Evolutionary conservation across 2,888 invertebrate genomes (phyloP), one percentile per base, ranked within the genome.

Genomic region (Ligdia adustata): DNA sequence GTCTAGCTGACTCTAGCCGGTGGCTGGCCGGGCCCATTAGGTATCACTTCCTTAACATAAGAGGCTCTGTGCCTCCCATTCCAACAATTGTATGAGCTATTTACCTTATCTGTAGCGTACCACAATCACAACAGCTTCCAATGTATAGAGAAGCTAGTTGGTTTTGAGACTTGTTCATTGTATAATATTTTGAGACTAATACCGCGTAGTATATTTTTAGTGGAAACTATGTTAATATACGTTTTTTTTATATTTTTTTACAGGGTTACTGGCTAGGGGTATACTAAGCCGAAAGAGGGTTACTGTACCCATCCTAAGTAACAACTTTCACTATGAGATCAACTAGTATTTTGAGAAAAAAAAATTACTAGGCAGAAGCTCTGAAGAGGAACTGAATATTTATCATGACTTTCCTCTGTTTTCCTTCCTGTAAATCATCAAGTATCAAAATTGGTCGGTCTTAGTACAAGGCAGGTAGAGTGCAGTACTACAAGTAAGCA

Each of bases 11-110:
- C 86, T 82, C 73, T 75, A 65, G 83, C 83, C 80, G 58, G 72
- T 78, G 84, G 88, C 83, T 73, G 69, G 69, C 64, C 69, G 63
- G 69, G 67, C 75, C 84, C 82, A 85, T 88, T 87, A 87, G 82
- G 71, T 67, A 76, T 75, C 75, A 82, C 82, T 86, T 86, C 86
- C 86, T 80, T 77, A 83, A 89, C 88, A 88, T 89, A 87, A 84
- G 87, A 78, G 80, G 83, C 80, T 75, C 64, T 65, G 72, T 75
- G 75, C 75, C 79, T 79, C 79, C 82, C 78, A 84, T 85, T 85
- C 81, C 74, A 80, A 83, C 88, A 82, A 90, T 88, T 88, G 87
- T 89, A 89, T 87, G 89, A 89, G 86, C 89, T 88, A 89, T 90
- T 90, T 90, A 83, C 89, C 89, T 89, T 90, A 89, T 88, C 87